Conservation (phyloP, 2,113 vertebrate species). For the Rhinichthys klamathensis region DNA sequence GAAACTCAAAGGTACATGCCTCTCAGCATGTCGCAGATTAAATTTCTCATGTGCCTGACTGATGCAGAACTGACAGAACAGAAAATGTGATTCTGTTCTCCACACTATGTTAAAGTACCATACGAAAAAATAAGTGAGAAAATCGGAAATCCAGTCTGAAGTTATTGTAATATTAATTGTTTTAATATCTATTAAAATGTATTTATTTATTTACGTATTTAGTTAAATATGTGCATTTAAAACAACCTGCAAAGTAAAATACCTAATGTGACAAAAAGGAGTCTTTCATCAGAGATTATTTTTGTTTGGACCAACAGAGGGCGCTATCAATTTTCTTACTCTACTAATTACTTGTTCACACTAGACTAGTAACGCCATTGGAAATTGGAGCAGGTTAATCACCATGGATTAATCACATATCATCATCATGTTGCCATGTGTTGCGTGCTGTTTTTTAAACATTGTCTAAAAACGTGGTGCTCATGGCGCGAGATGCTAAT, state of each 20-base stretch:
- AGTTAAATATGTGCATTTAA: too few relatives aligned
- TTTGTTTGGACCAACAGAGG: neutral
- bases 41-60: neutral
- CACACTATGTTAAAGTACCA: neutral
- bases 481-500: too few relatives aligned
- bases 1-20: constrained; percentile 9
- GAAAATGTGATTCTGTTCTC: neutral
- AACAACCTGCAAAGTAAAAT: too few relatives aligned
- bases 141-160: neutral
- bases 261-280: neutral
- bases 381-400: too few relatives aligned
- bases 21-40: constrained; percentile 17
- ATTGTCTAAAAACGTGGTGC: too few relatives aligned
- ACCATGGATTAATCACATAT: too few relatives aligned
- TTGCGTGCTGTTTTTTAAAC: too few relatives aligned
- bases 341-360: neutral
- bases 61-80: neutral
- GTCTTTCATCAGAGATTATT: neutral
- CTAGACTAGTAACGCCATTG: neutral
- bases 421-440: too few relatives aligned
- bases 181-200: too few relatives aligned
- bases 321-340: neutral
- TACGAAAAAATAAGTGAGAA: neutral
- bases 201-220: too few relatives aligned
- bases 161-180: too few relatives aligned